A percentile compares a stretch with the other conserved stretches of the same genome.
These are phyloP conservation scores for Irena cyanogastra DNA, from an alignment of 2,113 vertebrate genomes.

Conservation along the genomic window DNA sequence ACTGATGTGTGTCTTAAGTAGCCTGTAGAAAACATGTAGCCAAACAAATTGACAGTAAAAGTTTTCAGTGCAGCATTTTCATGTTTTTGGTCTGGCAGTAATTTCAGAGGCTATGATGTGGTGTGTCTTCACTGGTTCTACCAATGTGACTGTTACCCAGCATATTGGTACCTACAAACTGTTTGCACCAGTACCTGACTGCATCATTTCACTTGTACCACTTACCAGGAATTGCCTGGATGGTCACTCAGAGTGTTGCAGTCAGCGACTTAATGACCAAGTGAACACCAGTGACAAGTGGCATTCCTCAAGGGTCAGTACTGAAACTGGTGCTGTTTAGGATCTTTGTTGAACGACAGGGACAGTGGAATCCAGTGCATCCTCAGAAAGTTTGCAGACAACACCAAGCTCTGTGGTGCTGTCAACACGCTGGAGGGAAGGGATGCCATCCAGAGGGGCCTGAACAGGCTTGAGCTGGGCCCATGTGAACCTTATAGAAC, in stretches of 20 bases:
- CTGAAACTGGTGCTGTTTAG: neutral
- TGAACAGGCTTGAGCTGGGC: neutral
- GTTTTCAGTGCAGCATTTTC: neutral
- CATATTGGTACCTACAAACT: neutral
- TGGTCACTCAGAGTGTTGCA: neutral
- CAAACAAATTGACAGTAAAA: neutral
- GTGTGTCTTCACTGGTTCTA: neutral
- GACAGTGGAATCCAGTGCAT: fast-evolving
- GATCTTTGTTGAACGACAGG: neutral
- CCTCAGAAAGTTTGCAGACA: neutral
- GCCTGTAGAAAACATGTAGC: neutral
- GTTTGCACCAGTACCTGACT: neutral
- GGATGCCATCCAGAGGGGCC: neutral
- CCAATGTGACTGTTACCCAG: neutral
- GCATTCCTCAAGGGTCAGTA: neutral
- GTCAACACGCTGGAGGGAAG: neutral
- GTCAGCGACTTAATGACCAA: neutral
- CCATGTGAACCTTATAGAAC: neutral
- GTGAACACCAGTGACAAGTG: neutral
- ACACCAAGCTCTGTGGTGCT: neutral
- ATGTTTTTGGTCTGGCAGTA: neutral
- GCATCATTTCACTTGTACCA: neutral
- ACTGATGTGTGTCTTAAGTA: neutral
- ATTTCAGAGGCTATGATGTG: neutral
- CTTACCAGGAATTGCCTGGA: neutral